Evolutionary conservation across 2,888 invertebrate genomes (phyloP).

Genomic region (Hydropsyche betteni): DNA sequence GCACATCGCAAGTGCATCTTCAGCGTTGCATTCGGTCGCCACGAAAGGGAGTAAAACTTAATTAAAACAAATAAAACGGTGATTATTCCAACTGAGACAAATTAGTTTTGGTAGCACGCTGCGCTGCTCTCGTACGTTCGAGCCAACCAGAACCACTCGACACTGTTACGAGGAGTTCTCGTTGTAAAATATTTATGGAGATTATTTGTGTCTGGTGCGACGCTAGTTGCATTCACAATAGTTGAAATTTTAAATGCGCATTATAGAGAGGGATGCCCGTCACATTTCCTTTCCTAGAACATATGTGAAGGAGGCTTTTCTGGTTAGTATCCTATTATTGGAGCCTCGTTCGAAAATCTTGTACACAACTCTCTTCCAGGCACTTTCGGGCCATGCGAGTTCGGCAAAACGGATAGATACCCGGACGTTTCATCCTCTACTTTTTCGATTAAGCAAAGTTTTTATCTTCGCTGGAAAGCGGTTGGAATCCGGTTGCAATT

Average conservation of each 20-base stretch:
- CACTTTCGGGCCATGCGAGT: background rate
- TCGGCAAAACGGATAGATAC: slow-evolving; percentile 13
- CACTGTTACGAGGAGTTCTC: background rate
- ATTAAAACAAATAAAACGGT: slow-evolving; percentile 52
- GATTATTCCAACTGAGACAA: slow-evolving; percentile 50
- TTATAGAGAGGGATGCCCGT: too few relatives aligned
- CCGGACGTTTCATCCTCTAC: slow-evolving; percentile 33
- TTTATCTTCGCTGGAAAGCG: slow-evolving; percentile 37
- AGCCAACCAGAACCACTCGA: slow-evolving; percentile 5
- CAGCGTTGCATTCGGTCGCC: slow-evolving; percentile 17
- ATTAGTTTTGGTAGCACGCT: slow-evolving; percentile 48
- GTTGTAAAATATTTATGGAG: slow-evolving; percentile 26
- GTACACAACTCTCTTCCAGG: background rate
- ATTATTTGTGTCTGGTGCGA: background rate
- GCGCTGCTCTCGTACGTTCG: background rate
- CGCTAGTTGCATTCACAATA: background rate
- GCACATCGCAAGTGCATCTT: slow-evolving; percentile 4
- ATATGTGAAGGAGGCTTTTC: too few relatives aligned
- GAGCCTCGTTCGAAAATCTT: too few relatives aligned
- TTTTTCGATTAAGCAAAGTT: slow-evolving; percentile 46
- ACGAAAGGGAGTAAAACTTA: slow-evolving; percentile 45
- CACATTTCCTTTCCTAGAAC: too few relatives aligned
- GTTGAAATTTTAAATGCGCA: slow-evolving; percentile 8
- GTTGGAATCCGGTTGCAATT: slow-evolving; percentile 46
- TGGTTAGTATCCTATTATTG: too few relatives aligned